A percentile compares a stretch with the other conserved stretches of the same genome.
Conservation (phyloP, 2,113 vertebrate genomes). For the Salvelinus alpinus region DNA sequence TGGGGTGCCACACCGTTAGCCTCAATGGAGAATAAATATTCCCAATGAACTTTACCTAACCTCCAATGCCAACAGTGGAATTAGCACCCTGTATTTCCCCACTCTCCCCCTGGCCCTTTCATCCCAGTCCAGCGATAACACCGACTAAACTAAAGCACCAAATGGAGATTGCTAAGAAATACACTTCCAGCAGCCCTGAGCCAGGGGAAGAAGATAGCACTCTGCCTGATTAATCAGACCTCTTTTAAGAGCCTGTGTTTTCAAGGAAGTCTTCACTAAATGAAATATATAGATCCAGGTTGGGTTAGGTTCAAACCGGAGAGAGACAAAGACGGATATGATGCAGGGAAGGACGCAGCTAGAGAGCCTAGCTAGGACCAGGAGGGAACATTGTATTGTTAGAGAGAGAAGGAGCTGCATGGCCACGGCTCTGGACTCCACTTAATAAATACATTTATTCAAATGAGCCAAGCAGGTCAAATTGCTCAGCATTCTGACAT, state of each 20-base stretch:
- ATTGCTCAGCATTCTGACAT: background rate
- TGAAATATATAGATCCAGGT: conserved; percentile 83
- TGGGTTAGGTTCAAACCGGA: background rate
- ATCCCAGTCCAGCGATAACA: conserved; percentile 87
- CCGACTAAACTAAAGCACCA: conserved; percentile 80
- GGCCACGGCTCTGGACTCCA: too few relatives aligned
- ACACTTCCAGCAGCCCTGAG: conserved; percentile 73
- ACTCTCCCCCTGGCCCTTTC: conserved; percentile 74
- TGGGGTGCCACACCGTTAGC: conserved; percentile 42
- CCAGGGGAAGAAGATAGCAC: conserved; percentile 73
- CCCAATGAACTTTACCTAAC: conserved; percentile 84
- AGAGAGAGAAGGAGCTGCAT: background rate
- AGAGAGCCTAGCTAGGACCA: conserved; percentile 69
- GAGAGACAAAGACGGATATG: conserved; percentile 9
- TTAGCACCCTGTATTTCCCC: conserved; percentile 81
- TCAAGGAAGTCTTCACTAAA: conserved; percentile 90
- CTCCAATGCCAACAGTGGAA: conserved; percentile 82
- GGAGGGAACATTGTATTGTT: conserved; percentile 44
- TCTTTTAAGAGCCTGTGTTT: conserved; percentile 79
- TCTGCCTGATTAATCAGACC: conserved; percentile 80
- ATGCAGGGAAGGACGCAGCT: conserved; percentile 67
- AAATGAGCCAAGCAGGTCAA: too few relatives aligned
- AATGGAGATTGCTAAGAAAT: conserved; percentile 78
- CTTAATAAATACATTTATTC: too few relatives aligned
- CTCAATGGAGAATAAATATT: conserved; percentile 71